A percentile compares a stretch with the other conserved stretches of the same genome.
phyloP scores from a whole-genome alignment of 2,888 invertebrate species.

The Rotaria magnacalcarata region DNA sequence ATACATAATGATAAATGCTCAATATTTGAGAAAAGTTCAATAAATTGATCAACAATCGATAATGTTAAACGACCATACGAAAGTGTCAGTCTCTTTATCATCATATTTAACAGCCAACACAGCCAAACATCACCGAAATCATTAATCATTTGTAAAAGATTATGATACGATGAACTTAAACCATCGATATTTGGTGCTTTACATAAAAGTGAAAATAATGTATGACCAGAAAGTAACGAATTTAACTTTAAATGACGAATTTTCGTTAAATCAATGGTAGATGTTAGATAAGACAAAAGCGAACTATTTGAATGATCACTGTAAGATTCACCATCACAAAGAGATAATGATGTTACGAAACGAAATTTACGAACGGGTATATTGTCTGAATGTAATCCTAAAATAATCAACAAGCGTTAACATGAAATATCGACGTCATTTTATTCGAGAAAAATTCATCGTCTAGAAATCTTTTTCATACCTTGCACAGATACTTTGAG shows the following conservation, averaged over 20 bases:
- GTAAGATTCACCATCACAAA: constrained; percentile 1
- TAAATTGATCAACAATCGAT: constrained; percentile 14
- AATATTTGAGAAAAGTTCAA: not conserved
- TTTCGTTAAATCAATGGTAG: not conserved
- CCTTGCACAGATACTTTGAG: not conserved
- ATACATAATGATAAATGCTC: constrained; percentile 5
- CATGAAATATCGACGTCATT: too few relatives aligned
- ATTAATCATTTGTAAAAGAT: constrained; percentile 3
- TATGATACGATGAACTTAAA: constrained; percentile 21
- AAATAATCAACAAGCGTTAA: not conserved
- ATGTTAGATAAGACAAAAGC: not conserved
- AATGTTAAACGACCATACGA: not conserved
- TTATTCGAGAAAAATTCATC: too few relatives aligned
- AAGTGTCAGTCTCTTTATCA: not conserved
- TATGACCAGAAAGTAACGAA: not conserved
- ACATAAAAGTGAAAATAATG: not conserved
- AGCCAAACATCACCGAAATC: constrained; percentile 12
- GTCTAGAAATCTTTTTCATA: not conserved
- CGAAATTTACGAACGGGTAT: not conserved
- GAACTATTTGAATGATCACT: constrained; percentile 23
- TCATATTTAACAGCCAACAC: not conserved
- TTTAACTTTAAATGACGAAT: constrained; percentile 8
- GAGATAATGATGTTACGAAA: not conserved
- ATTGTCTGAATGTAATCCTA: not conserved
- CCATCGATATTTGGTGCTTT: constrained; percentile 19